A percentile compares a stretch with the other conserved stretches of the same genome.
Conservation (phyloP, 2,888 invertebrate species). For the Eristalis intricaria region DNA sequence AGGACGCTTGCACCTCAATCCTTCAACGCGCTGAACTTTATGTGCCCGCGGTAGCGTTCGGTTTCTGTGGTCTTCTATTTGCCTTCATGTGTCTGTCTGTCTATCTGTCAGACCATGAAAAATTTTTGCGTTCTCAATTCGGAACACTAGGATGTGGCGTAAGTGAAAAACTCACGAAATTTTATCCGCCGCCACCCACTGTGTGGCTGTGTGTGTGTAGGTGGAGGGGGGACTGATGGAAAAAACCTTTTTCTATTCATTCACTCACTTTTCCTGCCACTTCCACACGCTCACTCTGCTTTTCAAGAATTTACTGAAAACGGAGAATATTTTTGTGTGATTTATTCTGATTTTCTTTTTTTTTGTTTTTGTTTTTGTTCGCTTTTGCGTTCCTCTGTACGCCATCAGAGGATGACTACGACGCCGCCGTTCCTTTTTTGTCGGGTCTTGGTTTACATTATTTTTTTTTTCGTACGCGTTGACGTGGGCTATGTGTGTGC, state of each 20-base stretch:
- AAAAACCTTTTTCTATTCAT: conserved; percentile 58
- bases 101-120: conserved; percentile 30
- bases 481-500: conserved; percentile 39
- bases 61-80: conserved; percentile 46
- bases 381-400: background rate
- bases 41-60: conserved; percentile 46
- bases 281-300: conserved; percentile 12
- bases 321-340: conserved; percentile 53
- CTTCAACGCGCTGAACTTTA: background rate
- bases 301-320: conserved; percentile 45
- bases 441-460: conserved; percentile 27
- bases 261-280: conserved; percentile 57
- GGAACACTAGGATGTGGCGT: conserved; percentile 29
- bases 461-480: conserved; percentile 55
- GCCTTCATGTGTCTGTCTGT: conserved; percentile 39
- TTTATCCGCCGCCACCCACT: background rate
- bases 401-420: background rate
- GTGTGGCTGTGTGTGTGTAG: background rate
- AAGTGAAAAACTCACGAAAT: conserved; percentile 25
- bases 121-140: conserved; percentile 52
- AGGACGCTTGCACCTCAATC: background rate
- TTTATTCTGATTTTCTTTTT: conserved; percentile 56
- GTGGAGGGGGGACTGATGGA: background rate
- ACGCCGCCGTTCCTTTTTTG: conserved; percentile 25
- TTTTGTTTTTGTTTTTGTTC: background rate